Conservation (phyloP, 2,797 vertebrate genomes). For the Xyrichtys novacula region DNA sequence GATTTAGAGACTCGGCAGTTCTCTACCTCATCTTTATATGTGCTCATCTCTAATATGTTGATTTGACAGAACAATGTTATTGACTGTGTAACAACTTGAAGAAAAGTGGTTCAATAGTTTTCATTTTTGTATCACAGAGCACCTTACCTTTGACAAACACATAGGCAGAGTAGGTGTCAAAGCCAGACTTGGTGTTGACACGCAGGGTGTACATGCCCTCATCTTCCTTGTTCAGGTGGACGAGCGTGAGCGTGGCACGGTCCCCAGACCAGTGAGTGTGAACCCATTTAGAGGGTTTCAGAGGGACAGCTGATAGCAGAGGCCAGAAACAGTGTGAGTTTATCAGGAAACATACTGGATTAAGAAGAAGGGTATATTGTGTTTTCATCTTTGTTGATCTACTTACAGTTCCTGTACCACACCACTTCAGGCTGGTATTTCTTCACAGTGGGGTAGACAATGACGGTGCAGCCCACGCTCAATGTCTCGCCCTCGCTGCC, state of each 20-base stretch:
- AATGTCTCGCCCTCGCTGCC: slow-evolving; percentile 94
- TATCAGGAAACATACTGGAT: not conserved
- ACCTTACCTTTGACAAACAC: slow-evolving; percentile 93
- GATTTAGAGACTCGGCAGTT: not conserved
- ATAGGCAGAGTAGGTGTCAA: slow-evolving; percentile 91
- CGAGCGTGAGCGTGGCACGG: slow-evolving; percentile 90
- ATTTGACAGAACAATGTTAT: no score
- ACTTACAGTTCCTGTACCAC: slow-evolving; percentile 91
- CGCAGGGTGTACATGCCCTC: slow-evolving; percentile 96
- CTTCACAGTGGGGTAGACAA: slow-evolving; percentile 94
- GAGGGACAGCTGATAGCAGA: slow-evolving; percentile 82
- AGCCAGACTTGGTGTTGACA: slow-evolving; percentile 94
- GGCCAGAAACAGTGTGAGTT: not conserved
- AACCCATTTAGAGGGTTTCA: slow-evolving; percentile 94
- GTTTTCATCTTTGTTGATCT: not conserved
- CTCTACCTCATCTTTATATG: not conserved
- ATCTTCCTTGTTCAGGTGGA: slow-evolving; percentile 98
- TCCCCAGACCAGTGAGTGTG: slow-evolving; percentile 93
- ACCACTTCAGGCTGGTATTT: slow-evolving; percentile 94
- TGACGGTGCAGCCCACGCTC: slow-evolving; percentile 94
- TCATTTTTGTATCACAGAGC: no score
- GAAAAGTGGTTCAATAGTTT: not conserved
- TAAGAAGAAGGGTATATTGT: not conserved
- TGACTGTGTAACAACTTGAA: no score
- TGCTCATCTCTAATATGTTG: not conserved